These are phyloP conservation scores for Cyaniris semiargus DNA, from an alignment of 2,888 invertebrate species.

Conservation along the genomic window DNA sequence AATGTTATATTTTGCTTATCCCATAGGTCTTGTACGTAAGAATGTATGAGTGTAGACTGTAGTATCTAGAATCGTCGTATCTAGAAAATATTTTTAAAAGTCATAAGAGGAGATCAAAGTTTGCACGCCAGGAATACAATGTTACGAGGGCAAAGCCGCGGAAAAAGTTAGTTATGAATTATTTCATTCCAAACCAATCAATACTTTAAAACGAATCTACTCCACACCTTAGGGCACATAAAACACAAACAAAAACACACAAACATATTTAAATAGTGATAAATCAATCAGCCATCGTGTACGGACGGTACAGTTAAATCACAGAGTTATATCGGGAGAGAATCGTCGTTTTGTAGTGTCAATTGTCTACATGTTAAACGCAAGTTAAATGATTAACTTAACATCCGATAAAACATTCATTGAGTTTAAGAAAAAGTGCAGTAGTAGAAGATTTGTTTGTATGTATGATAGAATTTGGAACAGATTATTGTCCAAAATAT, in stretches of 20 bases:
- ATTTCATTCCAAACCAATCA: no score
- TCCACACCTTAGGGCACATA: neutral
- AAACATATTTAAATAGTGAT: conserved; percentile 26
- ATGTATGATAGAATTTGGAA: neutral
- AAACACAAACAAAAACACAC: neutral
- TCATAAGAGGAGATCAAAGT: no score
- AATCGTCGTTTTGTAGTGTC: conserved; percentile 35
- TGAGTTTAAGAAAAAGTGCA: neutral
- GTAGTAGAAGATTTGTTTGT: neutral
- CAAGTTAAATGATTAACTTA: conserved; percentile 19
- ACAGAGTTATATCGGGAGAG: conserved; percentile 41
- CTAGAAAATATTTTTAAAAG: no score
- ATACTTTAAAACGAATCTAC: neutral
- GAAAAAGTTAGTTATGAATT: no score
- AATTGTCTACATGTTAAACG: conserved; percentile 33
- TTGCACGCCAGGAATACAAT: no score
- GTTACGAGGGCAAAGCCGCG: no score
- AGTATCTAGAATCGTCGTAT: no score
- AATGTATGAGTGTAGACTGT: no score
- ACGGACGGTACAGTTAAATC: conserved; percentile 12
- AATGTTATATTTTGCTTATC: no score
- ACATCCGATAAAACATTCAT: neutral
- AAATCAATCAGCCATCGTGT: conserved; percentile 1
- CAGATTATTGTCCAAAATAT: no score
- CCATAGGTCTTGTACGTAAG: no score